Conservation (phyloP, 2,113 vertebrate genomes). For the Mugil cephalus region DNA sequence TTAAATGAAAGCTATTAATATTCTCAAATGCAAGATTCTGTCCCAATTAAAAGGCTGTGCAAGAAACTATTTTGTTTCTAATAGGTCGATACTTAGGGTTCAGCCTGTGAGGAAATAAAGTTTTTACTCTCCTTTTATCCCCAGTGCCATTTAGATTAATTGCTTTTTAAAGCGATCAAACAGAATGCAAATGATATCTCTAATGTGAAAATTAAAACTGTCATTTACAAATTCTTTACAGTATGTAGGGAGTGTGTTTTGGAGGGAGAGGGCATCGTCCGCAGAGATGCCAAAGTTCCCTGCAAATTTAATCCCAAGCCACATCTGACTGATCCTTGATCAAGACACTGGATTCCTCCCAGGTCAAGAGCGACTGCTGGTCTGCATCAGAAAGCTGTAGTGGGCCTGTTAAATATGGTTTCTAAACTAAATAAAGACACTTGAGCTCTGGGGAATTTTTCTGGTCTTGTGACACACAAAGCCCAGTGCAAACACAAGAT, state of each 20-base stretch:
- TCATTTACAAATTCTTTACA: slow-evolving; percentile 14
- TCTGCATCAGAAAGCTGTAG: neutral
- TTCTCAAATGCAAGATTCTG: slow-evolving; percentile 45
- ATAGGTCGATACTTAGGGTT: slow-evolving; percentile 48
- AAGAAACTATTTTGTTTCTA: slow-evolving; percentile 61
- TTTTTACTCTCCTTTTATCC: slow-evolving; percentile 59
- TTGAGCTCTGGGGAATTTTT: neutral
- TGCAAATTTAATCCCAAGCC: neutral
- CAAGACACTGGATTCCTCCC: neutral
- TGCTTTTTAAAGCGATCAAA: slow-evolving; percentile 75
- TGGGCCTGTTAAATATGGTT: neutral
- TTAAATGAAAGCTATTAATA: slow-evolving; percentile 55
- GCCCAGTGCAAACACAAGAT: no score
- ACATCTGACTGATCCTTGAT: slow-evolving; percentile 7
- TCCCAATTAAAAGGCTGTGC: slow-evolving; percentile 59
- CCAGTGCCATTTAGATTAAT: slow-evolving; percentile 66
- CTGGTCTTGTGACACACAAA: no score
- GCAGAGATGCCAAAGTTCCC: neutral
- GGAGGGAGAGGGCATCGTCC: neutral
- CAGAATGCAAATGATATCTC: slow-evolving; percentile 38
- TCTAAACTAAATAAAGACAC: neutral
- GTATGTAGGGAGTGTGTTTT: neutral
- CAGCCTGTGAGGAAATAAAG: slow-evolving; percentile 48
- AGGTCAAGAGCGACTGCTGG: neutral
- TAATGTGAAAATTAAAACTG: slow-evolving; percentile 22